Conservation (phyloP, 2,797 vertebrate species). For the Leucoraja ocellata region DNA sequence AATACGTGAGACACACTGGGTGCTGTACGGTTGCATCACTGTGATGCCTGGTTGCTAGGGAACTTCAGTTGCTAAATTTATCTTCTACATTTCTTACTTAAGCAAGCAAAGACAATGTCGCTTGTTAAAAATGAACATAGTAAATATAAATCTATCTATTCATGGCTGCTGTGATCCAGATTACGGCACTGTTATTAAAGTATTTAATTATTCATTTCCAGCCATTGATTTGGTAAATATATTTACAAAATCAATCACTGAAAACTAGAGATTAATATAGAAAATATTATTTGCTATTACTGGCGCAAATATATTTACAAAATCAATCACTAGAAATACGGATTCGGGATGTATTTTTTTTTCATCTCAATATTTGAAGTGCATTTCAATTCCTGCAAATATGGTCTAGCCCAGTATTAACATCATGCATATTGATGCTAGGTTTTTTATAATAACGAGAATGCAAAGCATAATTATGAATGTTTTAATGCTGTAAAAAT, state of each 20-base stretch:
- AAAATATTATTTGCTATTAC: too few species aligned
- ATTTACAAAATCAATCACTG: neutral
- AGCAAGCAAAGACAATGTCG: neutral
- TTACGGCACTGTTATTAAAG: neutral
- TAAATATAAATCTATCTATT: constrained; percentile 21
- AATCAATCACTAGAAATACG: too few species aligned
- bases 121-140: constrained; percentile 15
- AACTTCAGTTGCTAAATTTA: constrained; percentile 11
- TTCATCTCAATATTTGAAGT: neutral
- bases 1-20: neutral
- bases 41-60: constrained; percentile 17
- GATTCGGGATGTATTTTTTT: neutral
- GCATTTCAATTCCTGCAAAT: neutral
- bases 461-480: neutral
- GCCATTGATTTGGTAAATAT: constrained; percentile 22
- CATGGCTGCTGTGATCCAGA: neutral
- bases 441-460: neutral
- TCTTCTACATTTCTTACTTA: constrained; percentile 12
- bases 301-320: neutral
- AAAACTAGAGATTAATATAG: too few species aligned
- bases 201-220: constrained; percentile 23
- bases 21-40: neutral
- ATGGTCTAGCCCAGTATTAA: neutral
- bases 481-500: neutral
- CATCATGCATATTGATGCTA: neutral